Base-by-base conservation (phyloP, 2,797 vertebrate species). In the Malurus leucopterus region DNA sequence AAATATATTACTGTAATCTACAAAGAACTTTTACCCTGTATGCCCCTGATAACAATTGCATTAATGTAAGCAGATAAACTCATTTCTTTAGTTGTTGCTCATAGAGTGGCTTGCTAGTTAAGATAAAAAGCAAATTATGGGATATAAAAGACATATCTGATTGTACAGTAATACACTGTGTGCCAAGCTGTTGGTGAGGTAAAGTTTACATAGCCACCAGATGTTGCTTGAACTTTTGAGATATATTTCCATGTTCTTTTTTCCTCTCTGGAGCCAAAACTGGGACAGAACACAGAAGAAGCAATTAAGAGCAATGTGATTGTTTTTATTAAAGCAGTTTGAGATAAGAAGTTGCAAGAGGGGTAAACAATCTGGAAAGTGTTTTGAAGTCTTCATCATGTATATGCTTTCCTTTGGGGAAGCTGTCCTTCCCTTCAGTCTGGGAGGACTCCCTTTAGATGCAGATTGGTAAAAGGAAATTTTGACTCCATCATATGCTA, bases 71-170 rank as follows among this genome's bases (percentile, higher is more conserved):
- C 61, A 73, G 91, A 94, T 91, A 92, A 94, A 94, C 78, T 89
- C 24, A 84, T 83, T 92, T 70, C 74, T 93, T 90, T 89, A 57
- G 70, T 88, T 87, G n/a, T 55, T 91, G 73, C 73, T 94, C 58
- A 6, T 87, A 78, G 70, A 92, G 34, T 55, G 62, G 88, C 77
- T 94, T 94, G 92, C 80, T 93, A 83, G 91, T 88, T 93, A 87
- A 96, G 94, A 96, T 95, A 95, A 95, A 96, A 92, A 91, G 63
- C 61, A 85, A 95, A 89, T 86, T 57, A 93, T 93, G 87, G 76
- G 77, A 92, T 86, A 92, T 69, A 90, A 94, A 91, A 91, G 38
- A 88, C 75, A 30, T 94, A 94, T 95, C 93, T 95, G 94, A 96
- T 96, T 90, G 73, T 94, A 91, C 85, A 91, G 57, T 61, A 88